Percentiles rank a stretch among this genome's conserved stretches.
Evolutionary conservation across 1,140 invertebrate genomes (phyloP).

Genomic region (Brachionus sp.): DNA sequence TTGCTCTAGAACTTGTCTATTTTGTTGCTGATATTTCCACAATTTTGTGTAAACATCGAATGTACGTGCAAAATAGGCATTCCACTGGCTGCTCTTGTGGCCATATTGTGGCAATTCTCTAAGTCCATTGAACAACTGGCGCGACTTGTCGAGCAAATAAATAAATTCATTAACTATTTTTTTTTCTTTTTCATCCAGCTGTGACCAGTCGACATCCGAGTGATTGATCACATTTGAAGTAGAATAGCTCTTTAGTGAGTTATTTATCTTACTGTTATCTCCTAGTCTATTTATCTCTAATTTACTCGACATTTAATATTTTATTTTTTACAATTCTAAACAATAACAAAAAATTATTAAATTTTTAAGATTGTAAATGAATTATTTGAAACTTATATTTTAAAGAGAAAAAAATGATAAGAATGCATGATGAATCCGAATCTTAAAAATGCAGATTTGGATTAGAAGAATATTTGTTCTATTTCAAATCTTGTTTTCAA

Average conservation of each 20-base stretch:
- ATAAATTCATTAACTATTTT: constrained; percentile 41
- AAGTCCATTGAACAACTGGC: constrained; percentile 44
- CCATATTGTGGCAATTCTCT: constrained; percentile 93
- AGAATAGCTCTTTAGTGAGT: not conserved
- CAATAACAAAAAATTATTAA: not conserved
- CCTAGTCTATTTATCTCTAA: constrained; percentile 2
- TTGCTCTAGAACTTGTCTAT: constrained; percentile 81
- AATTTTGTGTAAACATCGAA: constrained; percentile 97
- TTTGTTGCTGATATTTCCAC: constrained; percentile 97
- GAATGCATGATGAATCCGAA: not conserved
- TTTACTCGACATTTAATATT: constrained; percentile 35
- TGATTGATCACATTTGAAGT: not conserved
- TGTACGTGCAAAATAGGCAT: constrained; percentile 90
- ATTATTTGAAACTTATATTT: not conserved
- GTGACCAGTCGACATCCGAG: not conserved
- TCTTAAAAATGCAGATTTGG: constrained; percentile 24
- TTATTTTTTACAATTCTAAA: not conserved
- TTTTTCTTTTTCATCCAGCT: constrained; percentile 38
- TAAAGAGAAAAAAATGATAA: not conserved
- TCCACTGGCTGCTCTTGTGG: constrained; percentile 82
- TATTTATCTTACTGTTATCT: not conserved
- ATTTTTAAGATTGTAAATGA: not conserved
- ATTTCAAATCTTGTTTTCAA: not conserved
- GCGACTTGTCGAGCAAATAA: constrained; percentile 36
- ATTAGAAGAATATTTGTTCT: constrained; percentile 13